Percentiles rank a stretch among this genome's conserved stretches.
phyloP scores from a whole-genome alignment of 2,113 vertebrate genomes.

The Pandion haliaetus region DNA sequence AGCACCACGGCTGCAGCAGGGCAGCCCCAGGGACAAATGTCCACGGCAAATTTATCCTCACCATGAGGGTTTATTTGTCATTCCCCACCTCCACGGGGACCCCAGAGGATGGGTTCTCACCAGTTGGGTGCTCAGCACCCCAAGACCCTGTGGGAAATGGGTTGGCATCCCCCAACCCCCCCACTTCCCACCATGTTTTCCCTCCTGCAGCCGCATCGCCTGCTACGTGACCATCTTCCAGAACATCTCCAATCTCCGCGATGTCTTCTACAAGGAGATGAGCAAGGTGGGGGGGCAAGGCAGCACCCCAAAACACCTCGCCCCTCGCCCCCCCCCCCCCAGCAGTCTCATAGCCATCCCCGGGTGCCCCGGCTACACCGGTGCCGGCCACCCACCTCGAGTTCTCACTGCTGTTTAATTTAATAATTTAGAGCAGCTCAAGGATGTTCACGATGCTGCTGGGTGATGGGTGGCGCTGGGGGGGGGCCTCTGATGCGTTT shows the following conservation, averaged over 20 bases:
- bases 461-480: background rate
- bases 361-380: accelerated
- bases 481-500: background rate
- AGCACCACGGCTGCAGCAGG: background rate
- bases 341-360: accelerated
- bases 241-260: conserved; percentile 85
- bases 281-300: conserved; percentile 79
- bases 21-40: background rate
- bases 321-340: accelerated
- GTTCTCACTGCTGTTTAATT: accelerated
- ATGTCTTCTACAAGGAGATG: conserved; percentile 91
- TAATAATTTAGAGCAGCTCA: background rate
- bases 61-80: background rate
- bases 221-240: conserved; percentile 91
- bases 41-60: background rate
- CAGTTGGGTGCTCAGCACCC: background rate
- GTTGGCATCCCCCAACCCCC: background rate
- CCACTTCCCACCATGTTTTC: accelerated
- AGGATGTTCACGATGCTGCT: accelerated
- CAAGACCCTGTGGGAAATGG: accelerated
- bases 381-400: accelerated
- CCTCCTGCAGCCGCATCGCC: conserved; percentile 81
- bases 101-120: background rate
- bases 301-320: too few relatives aligned
- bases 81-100: background rate